phyloP scores from a whole-genome alignment of 2,797 vertebrate species.

The Melanotaenia parkinsoni region DNA sequence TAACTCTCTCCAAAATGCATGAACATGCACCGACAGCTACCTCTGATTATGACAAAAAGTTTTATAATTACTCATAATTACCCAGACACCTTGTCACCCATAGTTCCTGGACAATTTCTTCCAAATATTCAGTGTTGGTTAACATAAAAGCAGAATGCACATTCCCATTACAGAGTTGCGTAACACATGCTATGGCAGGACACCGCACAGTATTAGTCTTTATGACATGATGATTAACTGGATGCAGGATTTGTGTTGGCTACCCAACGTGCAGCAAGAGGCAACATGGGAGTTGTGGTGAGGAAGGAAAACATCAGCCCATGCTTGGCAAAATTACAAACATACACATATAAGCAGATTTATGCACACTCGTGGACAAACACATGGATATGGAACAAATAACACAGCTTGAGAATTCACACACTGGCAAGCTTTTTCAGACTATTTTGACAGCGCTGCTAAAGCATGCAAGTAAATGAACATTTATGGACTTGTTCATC shows the following conservation, averaged over 20 bases:
- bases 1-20: neutral
- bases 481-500: constrained; percentile 55
- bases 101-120: neutral
- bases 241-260: constrained; percentile 70
- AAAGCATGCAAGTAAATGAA: constrained; percentile 18
- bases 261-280: constrained; percentile 36
- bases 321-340: constrained; percentile 53
- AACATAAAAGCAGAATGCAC: neutral
- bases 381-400: constrained; percentile 37
- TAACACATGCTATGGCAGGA: neutral
- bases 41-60: neutral
- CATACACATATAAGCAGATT: constrained; percentile 33
- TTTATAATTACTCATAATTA: neutral
- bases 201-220: constrained; percentile 35
- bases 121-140: neutral
- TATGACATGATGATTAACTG: constrained; percentile 63
- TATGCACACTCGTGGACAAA: constrained; percentile 23
- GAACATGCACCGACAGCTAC: neutral
- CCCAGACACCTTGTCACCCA: neutral
- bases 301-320: constrained; percentile 70
- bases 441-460: neutral
- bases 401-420: constrained; percentile 17
- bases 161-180: constrained; percentile 6
- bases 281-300: constrained; percentile 59
- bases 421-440: constrained; percentile 12